Conservation (phyloP, 1,140 invertebrate species). For the Drosophila suzukii region DNA sequence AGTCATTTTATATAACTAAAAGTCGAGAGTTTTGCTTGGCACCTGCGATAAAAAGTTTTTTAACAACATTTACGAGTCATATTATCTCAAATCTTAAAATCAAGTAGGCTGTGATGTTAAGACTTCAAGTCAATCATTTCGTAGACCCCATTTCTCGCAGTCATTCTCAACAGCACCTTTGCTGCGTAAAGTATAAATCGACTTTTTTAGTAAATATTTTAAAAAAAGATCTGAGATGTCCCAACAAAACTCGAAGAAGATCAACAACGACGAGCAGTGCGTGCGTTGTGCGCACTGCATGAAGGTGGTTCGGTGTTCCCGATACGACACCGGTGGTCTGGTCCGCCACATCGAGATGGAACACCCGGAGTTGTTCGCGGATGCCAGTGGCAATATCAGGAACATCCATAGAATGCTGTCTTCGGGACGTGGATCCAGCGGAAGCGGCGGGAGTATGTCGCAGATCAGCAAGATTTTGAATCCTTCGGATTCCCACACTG, state of each 20-base stretch:
- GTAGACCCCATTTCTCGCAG: background rate
- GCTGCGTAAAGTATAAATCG: background rate
- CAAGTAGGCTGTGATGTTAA: background rate
- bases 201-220: background rate
- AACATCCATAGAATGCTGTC: slow-evolving; percentile 49
- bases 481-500: slow-evolving; percentile 15
- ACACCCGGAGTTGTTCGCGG: slow-evolving; percentile 59
- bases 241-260: too few species aligned
- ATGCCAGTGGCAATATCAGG: slow-evolving; percentile 30
- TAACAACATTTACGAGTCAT: too few species aligned
- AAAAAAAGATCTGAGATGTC: slow-evolving; percentile 27
- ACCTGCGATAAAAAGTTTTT: too few species aligned
- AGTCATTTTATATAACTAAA: too few species aligned
- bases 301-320: slow-evolving; percentile 66
- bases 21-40: too few species aligned
- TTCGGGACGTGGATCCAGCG: slow-evolving; percentile 44
- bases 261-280: slow-evolving; percentile 18
- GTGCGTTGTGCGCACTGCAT: slow-evolving; percentile 69
- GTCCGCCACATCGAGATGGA: slow-evolving; percentile 59
- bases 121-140: background rate
- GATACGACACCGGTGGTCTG: slow-evolving; percentile 55
- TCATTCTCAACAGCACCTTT: background rate
- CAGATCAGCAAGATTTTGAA: background rate
- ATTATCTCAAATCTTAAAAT: too few species aligned
- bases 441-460: slow-evolving; percentile 52